Percentiles rank a stretch among this genome's conserved stretches.
phyloP scores from a whole-genome alignment of 2,797 vertebrate species.

The Phylloscopus collybita region DNA sequence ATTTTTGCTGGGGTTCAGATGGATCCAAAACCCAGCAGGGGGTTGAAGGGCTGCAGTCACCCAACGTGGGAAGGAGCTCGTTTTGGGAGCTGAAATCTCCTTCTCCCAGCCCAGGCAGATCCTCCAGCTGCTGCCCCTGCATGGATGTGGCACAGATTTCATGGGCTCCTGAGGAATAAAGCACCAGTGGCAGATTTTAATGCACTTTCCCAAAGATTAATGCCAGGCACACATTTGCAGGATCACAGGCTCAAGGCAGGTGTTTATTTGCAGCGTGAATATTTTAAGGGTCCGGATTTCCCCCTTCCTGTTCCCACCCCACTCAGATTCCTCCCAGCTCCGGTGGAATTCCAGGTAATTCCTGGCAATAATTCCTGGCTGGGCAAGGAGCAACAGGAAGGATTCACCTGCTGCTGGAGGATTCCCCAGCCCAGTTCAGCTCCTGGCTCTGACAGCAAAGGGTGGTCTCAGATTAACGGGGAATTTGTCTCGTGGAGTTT shows the following conservation, averaged over 20 bases:
- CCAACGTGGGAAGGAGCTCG: background rate
- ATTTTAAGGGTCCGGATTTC: background rate
- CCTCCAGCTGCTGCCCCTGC: slow-evolving; percentile 16
- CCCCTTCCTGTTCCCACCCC: background rate
- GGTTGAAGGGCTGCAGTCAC: background rate
- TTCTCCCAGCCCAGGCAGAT: background rate
- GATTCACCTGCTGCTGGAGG: slow-evolving; percentile 26
- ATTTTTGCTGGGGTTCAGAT: background rate
- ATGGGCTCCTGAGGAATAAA: slow-evolving; percentile 25
- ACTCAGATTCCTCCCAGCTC: background rate
- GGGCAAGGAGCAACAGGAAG: background rate
- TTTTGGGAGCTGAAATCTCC: background rate
- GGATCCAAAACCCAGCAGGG: accelerated
- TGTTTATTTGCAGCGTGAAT: slow-evolving; percentile 21
- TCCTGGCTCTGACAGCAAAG: background rate
- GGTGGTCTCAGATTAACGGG: background rate
- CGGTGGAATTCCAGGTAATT: background rate
- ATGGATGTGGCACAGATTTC: background rate
- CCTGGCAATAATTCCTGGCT: background rate
- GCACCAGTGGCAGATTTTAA: slow-evolving; percentile 44
- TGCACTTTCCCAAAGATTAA: slow-evolving; percentile 32
- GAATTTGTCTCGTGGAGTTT: background rate
- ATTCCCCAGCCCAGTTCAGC: background rate
- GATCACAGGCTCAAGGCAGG: background rate
- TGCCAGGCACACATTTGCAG: slow-evolving; percentile 37